These are phyloP conservation scores for Diachasma alloeum DNA, from an alignment of 1,140 invertebrate species.

Conservation along the genomic window DNA sequence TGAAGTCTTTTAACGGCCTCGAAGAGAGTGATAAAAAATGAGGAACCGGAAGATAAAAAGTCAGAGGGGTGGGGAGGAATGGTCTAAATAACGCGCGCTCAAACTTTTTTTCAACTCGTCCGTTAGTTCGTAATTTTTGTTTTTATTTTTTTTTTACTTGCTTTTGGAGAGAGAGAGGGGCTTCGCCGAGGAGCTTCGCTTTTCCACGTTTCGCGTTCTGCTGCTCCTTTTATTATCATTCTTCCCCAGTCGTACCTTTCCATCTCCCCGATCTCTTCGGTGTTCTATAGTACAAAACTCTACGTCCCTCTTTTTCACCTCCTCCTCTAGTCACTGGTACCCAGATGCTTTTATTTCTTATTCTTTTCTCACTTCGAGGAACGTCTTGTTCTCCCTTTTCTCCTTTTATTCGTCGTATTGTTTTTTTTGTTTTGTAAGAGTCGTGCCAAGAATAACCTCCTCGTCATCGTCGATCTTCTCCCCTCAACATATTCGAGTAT, in stretches of 20 bases:
- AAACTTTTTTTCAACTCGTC: slow-evolving; percentile 19
- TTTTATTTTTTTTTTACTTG: background rate
- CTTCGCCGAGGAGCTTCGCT: slow-evolving; percentile 6
- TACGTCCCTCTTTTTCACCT: background rate
- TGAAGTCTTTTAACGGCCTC: background rate
- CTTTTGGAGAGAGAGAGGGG: background rate
- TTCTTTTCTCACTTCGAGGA: slow-evolving; percentile 2
- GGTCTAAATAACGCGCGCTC: slow-evolving; percentile 20
- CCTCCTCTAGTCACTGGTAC: background rate
- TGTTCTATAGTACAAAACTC: slow-evolving; percentile 1
- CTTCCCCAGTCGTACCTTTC: slow-evolving; percentile 6
- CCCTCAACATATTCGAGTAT: background rate
- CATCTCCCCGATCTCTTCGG: background rate
- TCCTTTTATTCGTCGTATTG: background rate
- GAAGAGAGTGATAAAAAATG: background rate
- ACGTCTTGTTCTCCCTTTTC: background rate
- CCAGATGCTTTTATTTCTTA: background rate
- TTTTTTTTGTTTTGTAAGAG: background rate
- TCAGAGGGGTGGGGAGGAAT: background rate
- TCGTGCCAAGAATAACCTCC: slow-evolving; percentile 24
- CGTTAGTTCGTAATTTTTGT: slow-evolving; percentile 27
- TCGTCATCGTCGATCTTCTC: slow-evolving; percentile 14
- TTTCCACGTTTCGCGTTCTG: slow-evolving; percentile 14
- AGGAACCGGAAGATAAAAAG: slow-evolving; percentile 5
- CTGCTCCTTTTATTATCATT: slow-evolving; percentile 23